Evolutionary conservation across 2,888 invertebrate species (phyloP).

Genomic region (Pandemis cinnamomeana): DNA sequence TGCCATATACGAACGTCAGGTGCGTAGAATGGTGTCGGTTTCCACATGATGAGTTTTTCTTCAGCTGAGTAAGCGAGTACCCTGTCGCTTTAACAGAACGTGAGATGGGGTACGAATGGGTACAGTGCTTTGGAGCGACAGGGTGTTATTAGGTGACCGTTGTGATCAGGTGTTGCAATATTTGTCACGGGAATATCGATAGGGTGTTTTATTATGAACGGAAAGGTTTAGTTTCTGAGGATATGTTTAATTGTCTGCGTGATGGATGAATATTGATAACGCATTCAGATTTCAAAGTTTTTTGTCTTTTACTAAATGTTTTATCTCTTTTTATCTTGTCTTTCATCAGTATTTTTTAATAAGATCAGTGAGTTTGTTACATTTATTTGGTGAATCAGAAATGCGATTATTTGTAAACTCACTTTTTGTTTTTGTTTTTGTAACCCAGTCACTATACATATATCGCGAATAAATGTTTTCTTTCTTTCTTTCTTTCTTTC

Average conservation of each 20-base stretch:
- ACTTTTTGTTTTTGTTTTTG: too few species aligned
- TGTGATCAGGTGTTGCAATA: constrained; percentile 1
- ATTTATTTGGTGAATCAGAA: too few species aligned
- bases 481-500: too few species aligned
- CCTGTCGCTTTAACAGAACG: neutral
- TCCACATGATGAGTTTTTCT: constrained; percentile 36
- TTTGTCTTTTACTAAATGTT: too few species aligned
- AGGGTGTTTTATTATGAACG: neutral
- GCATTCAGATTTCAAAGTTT: too few species aligned
- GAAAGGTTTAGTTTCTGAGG: neutral
- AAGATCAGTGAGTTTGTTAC: too few species aligned
- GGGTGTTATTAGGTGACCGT: constrained; percentile 6
- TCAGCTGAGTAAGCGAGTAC: constrained; percentile 35
- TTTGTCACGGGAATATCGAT: neutral
- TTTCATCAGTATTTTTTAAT: too few species aligned
- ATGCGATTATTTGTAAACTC: too few species aligned
- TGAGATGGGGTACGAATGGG: neutral
- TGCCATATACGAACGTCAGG: constrained; percentile 33
- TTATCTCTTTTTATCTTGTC: too few species aligned
- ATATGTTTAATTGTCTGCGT: neutral
- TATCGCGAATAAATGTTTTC: too few species aligned
- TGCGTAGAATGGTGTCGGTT: constrained; percentile 38
- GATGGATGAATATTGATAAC: too few species aligned
- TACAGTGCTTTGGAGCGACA: constrained; percentile 1
- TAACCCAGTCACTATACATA: too few species aligned